phyloP scores from a whole-genome alignment of 2,797 vertebrate species.

The Danio kyathit region DNA sequence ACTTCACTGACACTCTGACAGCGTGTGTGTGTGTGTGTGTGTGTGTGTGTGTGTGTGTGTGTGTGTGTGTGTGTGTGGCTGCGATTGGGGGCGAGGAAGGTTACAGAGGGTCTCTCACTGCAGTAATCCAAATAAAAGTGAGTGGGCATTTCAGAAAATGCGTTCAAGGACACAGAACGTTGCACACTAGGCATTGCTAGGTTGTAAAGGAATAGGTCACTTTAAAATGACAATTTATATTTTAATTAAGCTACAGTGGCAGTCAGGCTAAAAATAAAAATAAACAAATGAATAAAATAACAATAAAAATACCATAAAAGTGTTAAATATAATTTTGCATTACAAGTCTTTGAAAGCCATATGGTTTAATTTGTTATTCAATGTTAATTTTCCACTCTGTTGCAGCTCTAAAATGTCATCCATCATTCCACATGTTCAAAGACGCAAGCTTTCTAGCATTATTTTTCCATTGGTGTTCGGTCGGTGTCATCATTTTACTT shows the following conservation, averaged over 20 bases:
- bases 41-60: constrained; percentile 24
- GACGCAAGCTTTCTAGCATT: neutral
- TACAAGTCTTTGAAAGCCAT: neutral
- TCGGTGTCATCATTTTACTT: neutral
- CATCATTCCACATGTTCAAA: neutral
- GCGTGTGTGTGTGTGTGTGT: constrained; percentile 15
- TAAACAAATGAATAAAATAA: too few relatives aligned
- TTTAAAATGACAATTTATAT: neutral
- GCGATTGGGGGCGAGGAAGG: constrained; percentile 32
- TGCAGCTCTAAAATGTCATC: neutral
- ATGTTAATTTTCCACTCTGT: neutral
- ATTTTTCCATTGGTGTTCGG: neutral
- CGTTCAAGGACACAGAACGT: constrained; percentile 37
- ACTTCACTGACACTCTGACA: constrained; percentile 34
- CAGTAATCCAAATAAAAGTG: constrained; percentile 41
- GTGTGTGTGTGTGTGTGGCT: neutral
- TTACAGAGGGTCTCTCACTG: constrained; percentile 35
- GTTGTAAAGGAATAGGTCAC: constrained; percentile 29
- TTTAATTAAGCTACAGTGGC: neutral
- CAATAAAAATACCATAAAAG: neutral
- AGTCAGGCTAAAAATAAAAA: neutral
- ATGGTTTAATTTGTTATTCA: neutral
- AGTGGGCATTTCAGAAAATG: constrained; percentile 34
- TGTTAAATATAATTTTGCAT: neutral
- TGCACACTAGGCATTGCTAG: constrained; percentile 23